Conservation (phyloP, 2,797 vertebrate genomes). For the Sebastes elongatus region DNA sequence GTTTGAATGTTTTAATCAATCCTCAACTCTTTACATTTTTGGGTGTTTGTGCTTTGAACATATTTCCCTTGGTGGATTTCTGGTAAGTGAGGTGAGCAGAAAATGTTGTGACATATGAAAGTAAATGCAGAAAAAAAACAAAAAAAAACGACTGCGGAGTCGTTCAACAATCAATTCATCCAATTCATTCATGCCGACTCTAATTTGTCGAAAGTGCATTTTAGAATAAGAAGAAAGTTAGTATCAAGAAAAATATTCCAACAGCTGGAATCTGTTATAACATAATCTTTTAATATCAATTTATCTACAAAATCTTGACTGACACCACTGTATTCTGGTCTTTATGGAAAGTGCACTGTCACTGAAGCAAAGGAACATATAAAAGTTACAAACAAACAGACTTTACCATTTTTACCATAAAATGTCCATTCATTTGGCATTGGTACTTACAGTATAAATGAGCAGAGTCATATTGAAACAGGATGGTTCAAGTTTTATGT, state of each 20-base stretch:
- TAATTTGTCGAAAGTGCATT: neutral
- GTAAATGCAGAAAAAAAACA: neutral
- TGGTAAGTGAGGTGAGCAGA: neutral
- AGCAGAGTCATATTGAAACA: conserved; percentile 72
- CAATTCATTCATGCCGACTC: neutral
- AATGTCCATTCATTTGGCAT: conserved; percentile 64
- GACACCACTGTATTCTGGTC: conserved; percentile 88
- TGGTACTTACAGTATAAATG: conserved; percentile 80
- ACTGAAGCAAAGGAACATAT: conserved; percentile 86
- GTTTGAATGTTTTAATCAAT: neutral
- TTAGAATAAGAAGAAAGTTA: neutral
- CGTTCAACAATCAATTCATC: neutral
- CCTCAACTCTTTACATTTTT: neutral
- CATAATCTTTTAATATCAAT: conserved; percentile 95
- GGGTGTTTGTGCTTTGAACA: neutral
- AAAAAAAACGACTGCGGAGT: neutral
- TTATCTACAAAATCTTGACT: conserved; percentile 97
- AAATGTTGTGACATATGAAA: neutral
- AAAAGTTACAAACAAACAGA: conserved; percentile 87
- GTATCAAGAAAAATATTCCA: conserved; percentile 68
- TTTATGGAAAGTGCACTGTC: conserved; percentile 84
- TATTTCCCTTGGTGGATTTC: neutral
- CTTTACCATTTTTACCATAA: conserved; percentile 74
- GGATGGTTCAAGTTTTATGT: conserved; percentile 65
- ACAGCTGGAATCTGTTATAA: conserved; percentile 82